A percentile compares a stretch with the other conserved stretches of the same genome.
Evolutionary conservation across 2,797 vertebrate species (phyloP).

Genomic region (Pipistrellus kuhlii): DNA sequence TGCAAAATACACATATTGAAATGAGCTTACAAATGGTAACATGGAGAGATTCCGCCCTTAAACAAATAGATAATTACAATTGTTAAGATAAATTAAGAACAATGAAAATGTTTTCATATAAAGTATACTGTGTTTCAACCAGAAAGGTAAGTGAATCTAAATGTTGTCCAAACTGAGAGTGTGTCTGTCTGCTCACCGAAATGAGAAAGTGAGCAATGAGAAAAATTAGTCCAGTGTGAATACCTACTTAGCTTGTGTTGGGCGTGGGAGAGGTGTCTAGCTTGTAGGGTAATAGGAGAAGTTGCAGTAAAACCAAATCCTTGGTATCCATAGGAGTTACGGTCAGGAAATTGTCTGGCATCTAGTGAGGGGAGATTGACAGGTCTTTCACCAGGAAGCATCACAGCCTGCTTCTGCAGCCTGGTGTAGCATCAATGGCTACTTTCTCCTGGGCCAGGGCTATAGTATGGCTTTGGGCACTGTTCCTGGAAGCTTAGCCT

Average conservation of each 20-base stretch:
- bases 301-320: background rate
- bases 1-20: slow-evolving; percentile 23
- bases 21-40: background rate
- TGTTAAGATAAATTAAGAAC: slow-evolving; percentile 20
- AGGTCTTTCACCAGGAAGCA: background rate
- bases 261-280: background rate
- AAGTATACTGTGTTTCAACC: background rate
- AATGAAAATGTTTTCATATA: background rate
- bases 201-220: background rate
- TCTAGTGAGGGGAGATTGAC: background rate
- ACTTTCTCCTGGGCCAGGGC: background rate
- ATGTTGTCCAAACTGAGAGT: background rate
- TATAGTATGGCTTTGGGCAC: background rate
- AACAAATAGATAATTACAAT: background rate
- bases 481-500: slow-evolving; percentile 38
- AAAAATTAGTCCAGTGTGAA: background rate
- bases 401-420: background rate
- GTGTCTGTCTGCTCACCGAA: background rate
- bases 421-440: background rate
- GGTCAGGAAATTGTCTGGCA: background rate
- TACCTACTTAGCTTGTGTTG: background rate
- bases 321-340: background rate
- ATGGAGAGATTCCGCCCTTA: background rate
- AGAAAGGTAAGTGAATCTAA: background rate
- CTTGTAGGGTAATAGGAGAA: background rate